Evolutionary conservation across 2,113 vertebrate species (phyloP).

Genomic region (Madoqua kirkii): DNA sequence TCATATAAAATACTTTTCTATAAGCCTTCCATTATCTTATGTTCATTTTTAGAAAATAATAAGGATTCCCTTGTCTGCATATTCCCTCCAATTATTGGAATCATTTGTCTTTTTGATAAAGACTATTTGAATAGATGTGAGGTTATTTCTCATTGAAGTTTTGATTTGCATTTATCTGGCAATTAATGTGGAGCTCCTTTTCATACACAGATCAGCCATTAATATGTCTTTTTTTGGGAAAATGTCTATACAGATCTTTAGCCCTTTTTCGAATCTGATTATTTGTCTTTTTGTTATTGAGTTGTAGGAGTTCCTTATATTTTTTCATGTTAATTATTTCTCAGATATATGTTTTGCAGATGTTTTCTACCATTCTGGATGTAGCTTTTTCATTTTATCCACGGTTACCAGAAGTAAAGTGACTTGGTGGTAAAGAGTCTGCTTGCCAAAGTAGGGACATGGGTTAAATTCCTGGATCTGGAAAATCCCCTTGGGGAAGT

Average conservation of each 20-base stretch:
- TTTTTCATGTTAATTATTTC: not conserved
- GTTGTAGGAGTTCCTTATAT: not conserved
- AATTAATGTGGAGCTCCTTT: not conserved
- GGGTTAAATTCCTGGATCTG: not conserved
- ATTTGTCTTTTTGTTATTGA: not conserved
- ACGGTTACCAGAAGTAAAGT: not conserved
- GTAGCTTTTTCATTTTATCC: not conserved
- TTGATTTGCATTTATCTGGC: not conserved
- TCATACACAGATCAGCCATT: fast-evolving
- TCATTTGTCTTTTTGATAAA: not conserved
- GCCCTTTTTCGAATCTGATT: not conserved
- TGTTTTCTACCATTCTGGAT: not conserved
- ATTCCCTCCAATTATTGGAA: not conserved
- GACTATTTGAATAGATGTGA: not conserved
- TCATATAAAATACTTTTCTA: not conserved
- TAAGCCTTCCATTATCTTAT: not conserved
- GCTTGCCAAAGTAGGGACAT: not conserved
- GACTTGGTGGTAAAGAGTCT: not conserved
- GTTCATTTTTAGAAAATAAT: not conserved
- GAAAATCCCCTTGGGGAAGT: not conserved
- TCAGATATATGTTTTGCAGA: not conserved
- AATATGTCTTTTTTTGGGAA: no score
- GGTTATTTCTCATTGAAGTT: not conserved
- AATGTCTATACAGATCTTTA: not conserved
- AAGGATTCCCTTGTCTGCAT: not conserved